Evolutionary conservation across 1,140 invertebrate species (phyloP), one percentile per base, ranked within the genome.

Genomic region (Chionoecetes opilio): DNA sequence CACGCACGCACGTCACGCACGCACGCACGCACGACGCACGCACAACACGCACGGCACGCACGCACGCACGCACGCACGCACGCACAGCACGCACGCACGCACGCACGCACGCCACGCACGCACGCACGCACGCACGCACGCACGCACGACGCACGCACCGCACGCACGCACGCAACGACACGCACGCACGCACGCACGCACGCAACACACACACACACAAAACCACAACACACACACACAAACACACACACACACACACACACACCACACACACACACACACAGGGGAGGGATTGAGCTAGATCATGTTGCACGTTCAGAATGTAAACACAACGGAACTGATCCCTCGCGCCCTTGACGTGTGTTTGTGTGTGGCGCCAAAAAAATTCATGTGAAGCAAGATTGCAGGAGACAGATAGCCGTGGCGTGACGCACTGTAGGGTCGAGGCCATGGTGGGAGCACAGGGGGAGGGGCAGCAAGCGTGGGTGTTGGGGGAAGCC

Each of bases 71-170:
- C 53, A 75, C 53, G 26, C 53, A 75, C 63, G n/a, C 63, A 75
- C 63, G n/a, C 63, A 75, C 63, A 75, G n/a, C 63, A 75, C 63
- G n/a, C 63, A 75, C 63, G n/a, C 63, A 75, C 63, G n/a, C 63
- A n/a, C 46, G 21, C 46, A 53, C 46, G 21, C 46, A 53, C 46
- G n/a, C n/a, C n/a, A 53, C 46, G 26, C 6, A 75, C 53, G 26
- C 53, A 75, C 53, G 26, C 53, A 75, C 63, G n/a, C 63, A 75
- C 63, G n/a, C 63, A 75, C 63, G n/a, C 63, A 75, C 63, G n/a
- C 63, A 75, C 63, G n/a, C 63, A 75, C 63, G n/a, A n/a, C n/a
- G n/a, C n/a, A n/a, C n/a, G n/a, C n/a, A n/a, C n/a, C n/a, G n/a
- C 63, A n/a, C 46, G 21, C 46, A 53, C 46, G 21, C 46, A 53